These are phyloP conservation scores for Theodoxus fluviatilis DNA, from an alignment of 2,888 invertebrate species.

Conservation along the genomic window DNA sequence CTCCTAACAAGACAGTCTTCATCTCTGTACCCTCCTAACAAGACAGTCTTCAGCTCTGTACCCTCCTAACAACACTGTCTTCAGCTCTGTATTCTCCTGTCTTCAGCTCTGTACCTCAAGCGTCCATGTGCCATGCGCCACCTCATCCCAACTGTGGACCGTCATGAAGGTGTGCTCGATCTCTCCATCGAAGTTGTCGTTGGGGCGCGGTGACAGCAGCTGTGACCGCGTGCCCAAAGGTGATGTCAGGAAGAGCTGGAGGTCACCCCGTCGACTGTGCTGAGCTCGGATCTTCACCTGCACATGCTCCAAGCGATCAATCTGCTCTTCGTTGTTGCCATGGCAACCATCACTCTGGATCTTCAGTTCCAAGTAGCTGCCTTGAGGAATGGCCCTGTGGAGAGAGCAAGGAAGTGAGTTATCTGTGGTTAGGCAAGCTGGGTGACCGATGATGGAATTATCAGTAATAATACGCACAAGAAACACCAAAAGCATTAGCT, in stretches of 20 bases:
- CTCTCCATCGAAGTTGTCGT: constrained; percentile 42
- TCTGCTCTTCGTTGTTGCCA: constrained; percentile 26
- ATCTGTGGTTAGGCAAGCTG: neutral
- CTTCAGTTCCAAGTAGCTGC: constrained; percentile 35
- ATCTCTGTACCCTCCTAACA: too few species aligned
- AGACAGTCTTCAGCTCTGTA: too few species aligned
- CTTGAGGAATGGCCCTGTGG: constrained; percentile 28
- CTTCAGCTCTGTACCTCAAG: constrained; percentile 50
- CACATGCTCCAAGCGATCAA: constrained; percentile 59
- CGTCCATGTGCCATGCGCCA: constrained; percentile 56
- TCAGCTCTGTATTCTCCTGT: too few species aligned
- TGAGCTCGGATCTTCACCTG: constrained; percentile 48
- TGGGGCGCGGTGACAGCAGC: constrained; percentile 47
- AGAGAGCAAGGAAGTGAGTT: constrained; percentile 35
- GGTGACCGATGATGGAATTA: neutral
- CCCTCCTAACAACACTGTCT: too few species aligned
- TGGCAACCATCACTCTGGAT: constrained; percentile 47
- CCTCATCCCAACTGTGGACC: constrained; percentile 61
- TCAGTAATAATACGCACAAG: neutral
- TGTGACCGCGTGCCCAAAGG: constrained; percentile 55
- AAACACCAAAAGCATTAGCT: too few species aligned
- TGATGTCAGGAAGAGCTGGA: constrained; percentile 52
- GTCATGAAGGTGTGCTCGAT: constrained; percentile 61
- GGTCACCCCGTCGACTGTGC: constrained; percentile 51
- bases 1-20: too few species aligned